These are phyloP conservation scores for Leptinotarsa undecemlineata DNA, from an alignment of 1,140 invertebrate genomes.

Conservation along the genomic window DNA sequence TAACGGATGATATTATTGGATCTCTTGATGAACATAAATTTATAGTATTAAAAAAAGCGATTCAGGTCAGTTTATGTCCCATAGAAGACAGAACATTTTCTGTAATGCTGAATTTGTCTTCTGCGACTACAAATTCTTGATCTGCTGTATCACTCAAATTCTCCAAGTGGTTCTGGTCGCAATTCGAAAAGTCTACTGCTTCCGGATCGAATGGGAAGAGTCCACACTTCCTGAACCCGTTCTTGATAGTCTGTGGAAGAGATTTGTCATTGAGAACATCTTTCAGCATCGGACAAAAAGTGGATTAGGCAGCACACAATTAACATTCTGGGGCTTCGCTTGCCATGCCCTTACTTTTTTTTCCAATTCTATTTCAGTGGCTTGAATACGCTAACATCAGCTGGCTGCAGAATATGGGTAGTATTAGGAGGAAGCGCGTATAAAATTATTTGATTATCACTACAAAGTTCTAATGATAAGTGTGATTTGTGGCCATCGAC, in stretches of 20 bases:
- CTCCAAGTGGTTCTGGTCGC: slow-evolving; percentile 3
- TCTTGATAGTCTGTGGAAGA: slow-evolving; percentile 40
- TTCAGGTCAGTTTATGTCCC: no score
- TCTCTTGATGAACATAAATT: no score
- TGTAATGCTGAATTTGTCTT: no score
- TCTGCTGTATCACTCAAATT: slow-evolving; percentile 11
- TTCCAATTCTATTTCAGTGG: slow-evolving; percentile 51
- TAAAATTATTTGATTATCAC: slow-evolving; percentile 52
- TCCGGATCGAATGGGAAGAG: slow-evolving; percentile 14
- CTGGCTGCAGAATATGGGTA: slow-evolving; percentile 56
- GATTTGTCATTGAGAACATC: slow-evolving; percentile 3
- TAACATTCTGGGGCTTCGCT: slow-evolving; percentile 35
- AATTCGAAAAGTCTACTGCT: slow-evolving; percentile 21
- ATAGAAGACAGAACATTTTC: no score
- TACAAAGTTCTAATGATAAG: slow-evolving; percentile 51
- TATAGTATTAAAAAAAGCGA: no score
- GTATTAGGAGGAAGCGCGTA: slow-evolving; percentile 55
- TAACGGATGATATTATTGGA: no score
- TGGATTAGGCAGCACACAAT: neutral
- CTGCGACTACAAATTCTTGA: no score
- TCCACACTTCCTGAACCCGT: slow-evolving; percentile 50
- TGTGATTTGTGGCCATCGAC: slow-evolving; percentile 56
- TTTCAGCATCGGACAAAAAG: neutral
- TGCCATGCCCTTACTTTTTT: slow-evolving; percentile 35
- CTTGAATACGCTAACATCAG: slow-evolving; percentile 54